Evolutionary conservation across 2,113 vertebrate species (phyloP).

Genomic region (Malurus elegans): DNA sequence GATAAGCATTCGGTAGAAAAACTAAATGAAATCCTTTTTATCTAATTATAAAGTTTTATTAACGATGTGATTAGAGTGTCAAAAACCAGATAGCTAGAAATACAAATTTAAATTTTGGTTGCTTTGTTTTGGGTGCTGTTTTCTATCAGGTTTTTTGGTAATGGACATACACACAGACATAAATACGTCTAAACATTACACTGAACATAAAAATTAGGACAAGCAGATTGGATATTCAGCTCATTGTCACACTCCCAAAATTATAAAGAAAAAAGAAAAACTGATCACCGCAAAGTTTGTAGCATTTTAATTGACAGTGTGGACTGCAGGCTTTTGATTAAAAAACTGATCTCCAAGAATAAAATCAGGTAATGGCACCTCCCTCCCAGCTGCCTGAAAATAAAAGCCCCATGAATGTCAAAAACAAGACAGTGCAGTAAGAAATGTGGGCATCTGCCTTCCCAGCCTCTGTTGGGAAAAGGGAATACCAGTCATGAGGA

Average conservation of each 20-base stretch:
- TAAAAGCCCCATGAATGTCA: not conserved
- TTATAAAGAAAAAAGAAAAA: not conserved
- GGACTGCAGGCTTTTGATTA: not conserved
- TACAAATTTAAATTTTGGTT: not conserved
- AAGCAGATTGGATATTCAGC: not conserved
- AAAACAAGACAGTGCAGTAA: not conserved
- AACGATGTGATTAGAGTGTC: not conserved
- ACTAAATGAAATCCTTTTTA: not conserved
- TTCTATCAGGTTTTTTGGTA: not conserved
- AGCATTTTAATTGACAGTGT: not conserved
- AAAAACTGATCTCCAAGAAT: not conserved
- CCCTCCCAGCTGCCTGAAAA: not conserved
- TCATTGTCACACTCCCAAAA: not conserved
- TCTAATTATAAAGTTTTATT: not conserved
- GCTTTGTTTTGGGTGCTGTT: not conserved
- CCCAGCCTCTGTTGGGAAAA: not conserved
- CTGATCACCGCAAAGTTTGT: not conserved
- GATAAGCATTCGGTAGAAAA: not conserved
- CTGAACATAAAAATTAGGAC: not conserved
- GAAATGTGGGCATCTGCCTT: constrained; percentile 9
- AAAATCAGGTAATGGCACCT: not conserved
- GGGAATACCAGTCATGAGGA: not conserved
- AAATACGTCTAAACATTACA: not conserved
- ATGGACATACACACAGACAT: not conserved
- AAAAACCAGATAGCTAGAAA: not conserved